Conservation (phyloP, 1,140 invertebrate genomes). For the Steinernema khuongi region DNA sequence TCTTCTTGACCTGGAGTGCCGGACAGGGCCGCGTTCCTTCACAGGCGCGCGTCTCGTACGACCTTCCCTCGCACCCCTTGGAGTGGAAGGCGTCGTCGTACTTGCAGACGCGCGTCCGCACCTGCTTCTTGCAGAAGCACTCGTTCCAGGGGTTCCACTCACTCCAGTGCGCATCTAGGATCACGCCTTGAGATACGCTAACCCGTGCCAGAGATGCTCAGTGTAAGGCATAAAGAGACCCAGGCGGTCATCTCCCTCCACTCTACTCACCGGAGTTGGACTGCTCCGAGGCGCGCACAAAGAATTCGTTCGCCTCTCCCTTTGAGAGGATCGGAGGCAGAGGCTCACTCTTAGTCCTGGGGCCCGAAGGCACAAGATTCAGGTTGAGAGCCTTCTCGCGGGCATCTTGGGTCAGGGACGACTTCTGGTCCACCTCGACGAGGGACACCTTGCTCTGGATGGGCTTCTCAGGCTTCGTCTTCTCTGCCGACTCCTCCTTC, state of each 20-base stretch:
- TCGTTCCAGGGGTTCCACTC: conserved; percentile 8
- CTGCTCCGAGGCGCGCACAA: neutral
- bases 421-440: conserved; percentile 1
- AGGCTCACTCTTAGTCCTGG: neutral
- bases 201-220: no score
- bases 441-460: neutral
- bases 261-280: neutral
- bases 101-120: neutral
- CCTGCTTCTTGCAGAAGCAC: conserved; percentile 7
- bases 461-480: neutral
- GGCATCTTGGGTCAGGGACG: neutral
- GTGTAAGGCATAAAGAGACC: neutral
- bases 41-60: neutral
- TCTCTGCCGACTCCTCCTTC: neutral
- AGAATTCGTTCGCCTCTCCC: neutral
- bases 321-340: neutral
- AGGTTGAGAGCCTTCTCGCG: conserved; percentile 7
- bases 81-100: conserved; percentile 14
- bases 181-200: no score
- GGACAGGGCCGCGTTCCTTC: neutral
- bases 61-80: neutral
- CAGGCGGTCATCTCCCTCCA: neutral
- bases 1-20: neutral
- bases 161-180: neutral
- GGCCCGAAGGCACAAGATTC: neutral